Conservation (phyloP, 2,797 vertebrate species). For the Pitangus sulphuratus region DNA sequence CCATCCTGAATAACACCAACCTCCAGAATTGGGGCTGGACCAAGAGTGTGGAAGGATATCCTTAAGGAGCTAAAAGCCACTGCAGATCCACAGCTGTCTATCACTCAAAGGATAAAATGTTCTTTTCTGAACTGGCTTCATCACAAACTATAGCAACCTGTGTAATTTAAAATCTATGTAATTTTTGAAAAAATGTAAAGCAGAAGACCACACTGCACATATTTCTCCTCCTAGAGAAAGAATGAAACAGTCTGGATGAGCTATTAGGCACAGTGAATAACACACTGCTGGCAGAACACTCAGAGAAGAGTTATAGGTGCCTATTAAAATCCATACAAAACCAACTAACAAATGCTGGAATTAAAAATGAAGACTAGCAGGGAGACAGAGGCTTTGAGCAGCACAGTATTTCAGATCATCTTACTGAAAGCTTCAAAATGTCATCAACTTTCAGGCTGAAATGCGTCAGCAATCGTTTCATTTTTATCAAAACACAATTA, state of each 20-base stretch:
- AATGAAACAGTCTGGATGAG: neutral
- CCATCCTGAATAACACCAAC: neutral
- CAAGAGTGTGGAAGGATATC: neutral
- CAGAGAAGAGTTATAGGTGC: neutral
- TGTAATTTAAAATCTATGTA: neutral
- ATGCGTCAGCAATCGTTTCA: slow-evolving; percentile 78
- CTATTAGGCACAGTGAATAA: neutral
- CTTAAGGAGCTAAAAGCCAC: neutral
- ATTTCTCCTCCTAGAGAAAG: neutral
- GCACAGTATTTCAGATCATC: slow-evolving; percentile 70
- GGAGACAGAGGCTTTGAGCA: slow-evolving; percentile 56
- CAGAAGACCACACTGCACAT: neutral
- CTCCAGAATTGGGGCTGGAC: neutral
- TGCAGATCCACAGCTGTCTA: neutral
- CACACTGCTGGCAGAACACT: neutral
- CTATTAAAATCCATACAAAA: neutral
- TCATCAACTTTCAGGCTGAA: slow-evolving; percentile 74
- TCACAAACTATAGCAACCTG: neutral
- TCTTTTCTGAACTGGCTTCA: neutral
- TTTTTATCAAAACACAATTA: slow-evolving; percentile 85
- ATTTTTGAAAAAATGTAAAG: neutral
- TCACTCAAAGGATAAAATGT: neutral
- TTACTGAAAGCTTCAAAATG: slow-evolving; percentile 78
- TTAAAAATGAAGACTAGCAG: slow-evolving; percentile 34
- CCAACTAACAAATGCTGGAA: neutral